Evolutionary conservation across 1,140 invertebrate species (phyloP).

Genomic region (Neodiprion virginianus): DNA sequence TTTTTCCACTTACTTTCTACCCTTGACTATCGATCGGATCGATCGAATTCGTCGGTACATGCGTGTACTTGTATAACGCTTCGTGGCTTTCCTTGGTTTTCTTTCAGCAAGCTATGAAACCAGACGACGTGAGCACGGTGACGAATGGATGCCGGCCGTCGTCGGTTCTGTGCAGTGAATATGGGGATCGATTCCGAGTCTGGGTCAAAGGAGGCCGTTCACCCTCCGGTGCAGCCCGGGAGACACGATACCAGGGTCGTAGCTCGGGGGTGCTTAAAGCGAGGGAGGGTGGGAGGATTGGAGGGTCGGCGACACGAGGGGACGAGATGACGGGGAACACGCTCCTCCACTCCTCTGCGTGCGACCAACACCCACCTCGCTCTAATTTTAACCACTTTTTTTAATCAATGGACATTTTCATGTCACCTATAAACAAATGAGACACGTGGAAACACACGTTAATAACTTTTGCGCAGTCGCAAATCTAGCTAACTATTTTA

Average conservation of each 20-base stretch:
- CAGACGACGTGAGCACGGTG: slow-evolving; percentile 11
- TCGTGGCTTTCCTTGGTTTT: slow-evolving; percentile 9
- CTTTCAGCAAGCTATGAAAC: slow-evolving; percentile 15
- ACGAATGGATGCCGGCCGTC: slow-evolving; percentile 15
- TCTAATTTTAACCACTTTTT: neutral
- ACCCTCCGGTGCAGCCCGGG: slow-evolving; percentile 59
- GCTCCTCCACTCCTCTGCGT: neutral
- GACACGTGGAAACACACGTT: too few species aligned
- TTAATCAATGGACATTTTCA: neutral
- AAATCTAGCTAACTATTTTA: too few species aligned
- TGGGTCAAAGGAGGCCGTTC: slow-evolving; percentile 59
- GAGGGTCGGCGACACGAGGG: slow-evolving; percentile 24
- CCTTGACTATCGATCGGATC: too few species aligned
- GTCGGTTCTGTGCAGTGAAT: slow-evolving; percentile 50
- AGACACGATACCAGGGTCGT: slow-evolving; percentile 57
- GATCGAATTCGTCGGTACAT: too few species aligned
- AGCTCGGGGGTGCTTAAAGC: slow-evolving; percentile 46
- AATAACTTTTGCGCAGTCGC: too few species aligned
- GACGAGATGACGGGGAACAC: slow-evolving; percentile 27
- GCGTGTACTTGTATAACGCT: too few species aligned
- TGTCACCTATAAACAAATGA: too few species aligned
- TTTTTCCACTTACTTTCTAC: too few species aligned
- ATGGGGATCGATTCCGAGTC: slow-evolving; percentile 60
- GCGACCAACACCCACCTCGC: neutral
- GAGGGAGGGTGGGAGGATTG: slow-evolving; percentile 23